phyloP scores from a whole-genome alignment of 2,888 invertebrate genomes.

The Pammene fasciana region DNA sequence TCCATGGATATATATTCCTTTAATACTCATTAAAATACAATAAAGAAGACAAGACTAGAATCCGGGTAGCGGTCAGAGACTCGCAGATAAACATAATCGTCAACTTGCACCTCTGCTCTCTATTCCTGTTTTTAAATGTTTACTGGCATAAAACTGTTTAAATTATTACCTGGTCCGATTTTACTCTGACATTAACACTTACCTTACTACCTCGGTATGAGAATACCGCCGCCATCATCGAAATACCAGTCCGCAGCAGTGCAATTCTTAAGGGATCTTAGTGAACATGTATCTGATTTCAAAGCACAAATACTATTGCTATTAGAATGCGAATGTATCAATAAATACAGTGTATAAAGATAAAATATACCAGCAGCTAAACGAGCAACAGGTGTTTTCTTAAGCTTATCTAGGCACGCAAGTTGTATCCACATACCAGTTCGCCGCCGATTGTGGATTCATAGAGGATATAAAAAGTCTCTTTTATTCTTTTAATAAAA shows the following conservation, averaged over 20 bases:
- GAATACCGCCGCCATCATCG: not conserved
- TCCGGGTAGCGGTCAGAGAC: constrained; percentile 3
- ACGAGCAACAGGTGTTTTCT: constrained; percentile 54
- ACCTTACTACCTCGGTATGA: constrained; percentile 8
- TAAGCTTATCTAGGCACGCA: constrained; percentile 60
- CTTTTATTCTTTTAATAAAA: too few species aligned
- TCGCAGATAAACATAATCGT: constrained; percentile 1
- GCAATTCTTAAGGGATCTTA: not conserved
- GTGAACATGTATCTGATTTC: not conserved
- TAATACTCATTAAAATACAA: not conserved
- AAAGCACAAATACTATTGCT: not conserved
- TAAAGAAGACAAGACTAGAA: not conserved
- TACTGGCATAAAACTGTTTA: not conserved
- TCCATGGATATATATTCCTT: too few species aligned
- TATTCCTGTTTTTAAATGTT: constrained; percentile 4
- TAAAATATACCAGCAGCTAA: constrained; percentile 6
- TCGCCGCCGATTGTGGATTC: constrained; percentile 56
- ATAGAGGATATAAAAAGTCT: constrained; percentile 50
- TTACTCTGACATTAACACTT: constrained; percentile 18
- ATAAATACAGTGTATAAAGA: not conserved
- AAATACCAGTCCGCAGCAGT: not conserved
- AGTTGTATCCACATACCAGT: constrained; percentile 57
- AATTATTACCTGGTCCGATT: not conserved
- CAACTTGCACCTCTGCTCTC: constrained; percentile 3
- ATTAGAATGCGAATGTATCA: not conserved